These are phyloP conservation scores for Oreochromis mossambicus DNA, from an alignment of 2,797 vertebrate species.

Conservation along the genomic window DNA sequence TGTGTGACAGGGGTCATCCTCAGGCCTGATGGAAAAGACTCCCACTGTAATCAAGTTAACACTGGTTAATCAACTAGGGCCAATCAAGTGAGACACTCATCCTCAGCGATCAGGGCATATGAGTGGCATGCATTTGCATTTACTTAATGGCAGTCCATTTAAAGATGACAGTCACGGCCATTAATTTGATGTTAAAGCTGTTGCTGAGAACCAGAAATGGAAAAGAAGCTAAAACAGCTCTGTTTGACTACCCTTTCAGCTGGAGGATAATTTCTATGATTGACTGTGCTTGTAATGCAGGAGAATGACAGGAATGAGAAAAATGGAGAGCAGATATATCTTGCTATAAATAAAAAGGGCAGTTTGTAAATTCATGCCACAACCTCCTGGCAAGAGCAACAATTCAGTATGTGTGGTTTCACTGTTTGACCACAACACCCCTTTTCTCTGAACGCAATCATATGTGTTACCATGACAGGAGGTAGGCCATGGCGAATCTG, in stretches of 20 bases:
- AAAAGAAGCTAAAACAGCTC: not conserved
- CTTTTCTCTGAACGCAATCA: not conserved
- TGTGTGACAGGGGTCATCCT: conserved; percentile 19
- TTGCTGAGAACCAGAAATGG: not conserved
- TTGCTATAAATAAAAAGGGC: not conserved
- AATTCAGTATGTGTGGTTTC: not conserved
- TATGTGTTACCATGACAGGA: conserved; percentile 24
- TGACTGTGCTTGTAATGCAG: not conserved
- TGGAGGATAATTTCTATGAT: not conserved
- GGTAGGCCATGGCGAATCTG: not conserved
- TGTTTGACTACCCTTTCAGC: not conserved
- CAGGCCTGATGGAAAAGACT: conserved; percentile 43
- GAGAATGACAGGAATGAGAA: not conserved
- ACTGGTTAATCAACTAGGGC: conserved; percentile 44
- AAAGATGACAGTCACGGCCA: not conserved
- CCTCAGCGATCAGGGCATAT: conserved; percentile 18
- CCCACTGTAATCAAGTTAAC: conserved; percentile 52
- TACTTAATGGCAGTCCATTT: not conserved
- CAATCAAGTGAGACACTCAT: conserved; percentile 29
- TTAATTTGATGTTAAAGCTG: not conserved
- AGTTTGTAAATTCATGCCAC: not conserved
- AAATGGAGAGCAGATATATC: not conserved
- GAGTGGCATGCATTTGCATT: conserved; percentile 22
- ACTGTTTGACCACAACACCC: not conserved
- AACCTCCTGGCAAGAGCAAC: not conserved